Evolutionary conservation across 2,113 vertebrate species (phyloP).

Genomic region (Pithys albifrons): DNA sequence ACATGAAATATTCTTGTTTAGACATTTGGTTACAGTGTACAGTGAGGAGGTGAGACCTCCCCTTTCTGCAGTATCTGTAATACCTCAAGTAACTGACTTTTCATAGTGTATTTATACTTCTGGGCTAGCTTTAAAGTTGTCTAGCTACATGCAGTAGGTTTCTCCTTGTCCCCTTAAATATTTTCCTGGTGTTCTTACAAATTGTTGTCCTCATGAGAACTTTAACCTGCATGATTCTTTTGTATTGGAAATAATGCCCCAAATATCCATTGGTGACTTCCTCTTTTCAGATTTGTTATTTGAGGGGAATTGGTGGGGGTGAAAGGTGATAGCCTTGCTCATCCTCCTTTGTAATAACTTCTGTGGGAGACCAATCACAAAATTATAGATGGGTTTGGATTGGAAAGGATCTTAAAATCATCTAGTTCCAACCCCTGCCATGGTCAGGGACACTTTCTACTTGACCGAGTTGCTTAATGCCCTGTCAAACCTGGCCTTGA

Average conservation of each 20-base stretch:
- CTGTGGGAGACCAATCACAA: neutral
- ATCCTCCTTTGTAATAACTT: neutral
- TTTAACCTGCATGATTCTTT: neutral
- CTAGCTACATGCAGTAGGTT: neutral
- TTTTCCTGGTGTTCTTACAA: neutral
- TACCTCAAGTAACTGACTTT: neutral
- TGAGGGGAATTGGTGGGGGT: neutral
- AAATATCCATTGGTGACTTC: neutral
- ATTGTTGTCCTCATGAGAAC: neutral
- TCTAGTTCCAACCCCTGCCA: neutral
- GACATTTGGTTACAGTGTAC: rapidly evolving
- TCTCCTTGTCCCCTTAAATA: neutral
- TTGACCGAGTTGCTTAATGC: neutral
- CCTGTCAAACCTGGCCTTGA: neutral
- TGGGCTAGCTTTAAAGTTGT: neutral
- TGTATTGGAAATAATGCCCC: neutral
- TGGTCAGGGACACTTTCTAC: neutral
- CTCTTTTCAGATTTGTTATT: neutral
- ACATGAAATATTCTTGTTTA: neutral
- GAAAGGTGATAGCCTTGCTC: neutral
- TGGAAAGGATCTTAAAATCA: too few species aligned
- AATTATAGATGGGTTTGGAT: neutral
- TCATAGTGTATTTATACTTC: neutral
- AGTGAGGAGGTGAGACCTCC: rapidly evolving
- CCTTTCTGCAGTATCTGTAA: neutral